Evolutionary conservation across 2,797 vertebrate species (phyloP), one percentile per base, ranked within the genome.

Genomic region (Taeniopygia guttata): DNA sequence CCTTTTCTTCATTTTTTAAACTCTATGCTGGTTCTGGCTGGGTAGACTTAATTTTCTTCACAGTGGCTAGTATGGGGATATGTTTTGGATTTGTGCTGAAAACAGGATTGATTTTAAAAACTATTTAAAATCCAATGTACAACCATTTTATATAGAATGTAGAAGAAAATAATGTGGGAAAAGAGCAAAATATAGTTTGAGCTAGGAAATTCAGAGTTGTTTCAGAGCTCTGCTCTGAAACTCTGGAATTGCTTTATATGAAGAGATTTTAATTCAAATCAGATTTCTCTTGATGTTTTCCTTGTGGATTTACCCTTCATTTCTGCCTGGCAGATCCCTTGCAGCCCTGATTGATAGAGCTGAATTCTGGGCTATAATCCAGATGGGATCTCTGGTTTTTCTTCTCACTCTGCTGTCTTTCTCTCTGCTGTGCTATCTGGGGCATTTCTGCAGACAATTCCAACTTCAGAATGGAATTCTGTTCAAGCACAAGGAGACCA

Each of bases 221-320:
- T 82, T 78, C 36, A 42, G 40, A 87, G 64, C 59, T 85, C n/a
- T 95, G n/a, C 20, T 66, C 30, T 38, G 49, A 84, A 34, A 27
- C 20, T 64, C 68, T 73, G 15, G 16, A 49, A 48, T 43, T 87
- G 29, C 43, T 73, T 76, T 85, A 58, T 76, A 23, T 58, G 72
- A 88, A 66, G 40, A 84, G 43, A 91, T 87, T 87, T 93, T 77
- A 77, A 90, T 77, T 16, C 94, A 91, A 87, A 91, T 68, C 43
- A 60, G 63, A 43, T 54, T 93, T 89, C 63, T 84, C 26, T 40
- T 76, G 55, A 27, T 43, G 27, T 77, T 82, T 84, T 89, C 73
- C 75, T n/a, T 67, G 42, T 73, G 78, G 55, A 52, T 87, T 76
- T 96, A 59, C 30, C 87, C 45, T 78, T 83, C 27, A 0, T 78